These are phyloP conservation scores for Trichogramma dendrolimi DNA, from an alignment of 2,888 invertebrate genomes.

Conservation along the genomic window DNA sequence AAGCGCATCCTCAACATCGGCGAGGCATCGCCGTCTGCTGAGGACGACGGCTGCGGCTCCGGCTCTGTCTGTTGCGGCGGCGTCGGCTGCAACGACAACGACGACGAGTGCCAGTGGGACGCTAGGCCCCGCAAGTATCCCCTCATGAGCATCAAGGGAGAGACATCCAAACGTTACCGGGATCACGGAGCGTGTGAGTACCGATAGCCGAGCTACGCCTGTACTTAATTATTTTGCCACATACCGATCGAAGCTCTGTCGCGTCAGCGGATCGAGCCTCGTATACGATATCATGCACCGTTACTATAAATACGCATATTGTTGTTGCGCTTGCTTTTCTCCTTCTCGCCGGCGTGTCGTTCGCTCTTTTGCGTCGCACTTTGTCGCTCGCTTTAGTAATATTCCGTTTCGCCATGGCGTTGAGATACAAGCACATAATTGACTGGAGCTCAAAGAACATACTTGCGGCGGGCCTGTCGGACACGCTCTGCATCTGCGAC, in stretches of 20 bases:
- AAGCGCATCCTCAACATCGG: constrained; percentile 31
- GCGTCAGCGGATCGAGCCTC: too few species aligned
- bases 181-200: constrained; percentile 26
- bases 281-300: too few species aligned
- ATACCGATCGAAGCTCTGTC: too few species aligned
- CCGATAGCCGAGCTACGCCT: too few species aligned
- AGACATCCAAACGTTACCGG: constrained; percentile 21
- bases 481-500: constrained; percentile 29
- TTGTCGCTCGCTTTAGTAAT: constrained; percentile 17
- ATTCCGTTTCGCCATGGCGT: constrained; percentile 23
- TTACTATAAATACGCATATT: too few species aligned
- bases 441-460: constrained; percentile 40
- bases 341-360: too few species aligned
- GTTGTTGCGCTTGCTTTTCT: too few species aligned
- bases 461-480: constrained; percentile 29
- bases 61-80: too few species aligned
- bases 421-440: constrained; percentile 26
- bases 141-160: constrained; percentile 22
- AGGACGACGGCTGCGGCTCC: too few species aligned
- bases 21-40: neutral
- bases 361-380: too few species aligned
- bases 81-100: constrained; percentile 1
- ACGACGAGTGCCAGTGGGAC: constrained; percentile 21
- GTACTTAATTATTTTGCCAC: neutral
- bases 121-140: constrained; percentile 25